Evolutionary conservation across 1,140 invertebrate genomes (phyloP), one percentile per base, ranked within the genome.

Genomic region (Diorhabda sublineata): DNA sequence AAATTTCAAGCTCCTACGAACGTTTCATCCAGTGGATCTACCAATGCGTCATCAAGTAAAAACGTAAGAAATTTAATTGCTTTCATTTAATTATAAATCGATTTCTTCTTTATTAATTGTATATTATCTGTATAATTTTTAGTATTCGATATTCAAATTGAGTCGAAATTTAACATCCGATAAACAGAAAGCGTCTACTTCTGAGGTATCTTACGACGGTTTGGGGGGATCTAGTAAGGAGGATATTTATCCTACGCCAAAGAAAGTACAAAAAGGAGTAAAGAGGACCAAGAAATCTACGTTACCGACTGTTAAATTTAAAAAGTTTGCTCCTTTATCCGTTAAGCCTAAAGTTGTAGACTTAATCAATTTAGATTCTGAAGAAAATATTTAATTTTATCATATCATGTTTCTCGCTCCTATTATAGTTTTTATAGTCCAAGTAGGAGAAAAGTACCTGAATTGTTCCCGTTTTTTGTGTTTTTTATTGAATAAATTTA

Each of bases 151-250:
- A 66, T 75, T 74, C 56, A 75, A 73, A 66, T 42, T 44, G 66
- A 72, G 60, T 11, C 42, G 63, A 59, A 43, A 57, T 7, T 42
- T 8, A 9, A 56, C 47, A 26, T 41, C 41, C 2, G 8, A 41
- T 52, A 47, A 7, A 57, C 8, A 11, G 9, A 65, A 42, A 7
- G 42, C 57, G 41, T 5, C 63, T 42, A 52, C 44, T 45, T n/a
- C 45, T 5, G 57, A 41, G 26, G 26, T 26, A 26, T 26, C 26
- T 6, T 78, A 77, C 67, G 67, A 78, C 64, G 76, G 76, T 52
- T 69, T 77, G 41, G 76, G 76, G 6, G 75, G 75, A 5, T 73
- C 76, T n/a, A 72, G 59, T 42, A 78, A 74, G 69, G 74, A 73
- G n/a, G 76, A 77, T 57, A 61, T 67, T 52, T 77, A 68, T 69